Base-by-base conservation (phyloP, 2,888 invertebrate genomes). In the Leucophenga maculata region DNA sequence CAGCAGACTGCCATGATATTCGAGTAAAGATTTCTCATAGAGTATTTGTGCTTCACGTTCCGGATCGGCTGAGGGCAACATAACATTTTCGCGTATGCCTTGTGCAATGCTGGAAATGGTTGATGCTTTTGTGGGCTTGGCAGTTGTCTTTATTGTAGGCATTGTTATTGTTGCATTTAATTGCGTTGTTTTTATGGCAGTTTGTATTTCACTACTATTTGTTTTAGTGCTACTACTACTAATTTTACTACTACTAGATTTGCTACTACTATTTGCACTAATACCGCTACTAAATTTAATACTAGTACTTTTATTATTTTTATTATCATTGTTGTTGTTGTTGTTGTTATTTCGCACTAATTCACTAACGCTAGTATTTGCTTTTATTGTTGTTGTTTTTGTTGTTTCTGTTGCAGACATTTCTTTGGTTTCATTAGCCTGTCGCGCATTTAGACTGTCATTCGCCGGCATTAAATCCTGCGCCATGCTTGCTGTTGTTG, bases 11-110 rank as follows among this genome's bases (percentile, higher is more conserved):
- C 78, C 75, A 72, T 87, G 87, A 73, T 87, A 88, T 69, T 88
- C 88, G 70, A 83, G 80, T 44, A 89, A 73, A 4, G 88, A 82
- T 74, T 88, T 86, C 73, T 88, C 88, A 74, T 89, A 89, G 1
- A 89, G 76, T 65, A 86, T 80, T 74, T 86, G 86, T 0, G 89
- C 89, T 75, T 89, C 89, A 8, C 84, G 83, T 75, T 89, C 89
- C 2, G 88, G 81, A 79, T 89, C 88, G 31, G 78, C 77, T 26
- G 87, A 86, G 46, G 89, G 85, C 66, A 88, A 77, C 80, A 89
- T 84, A 9, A 89, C 85, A 67, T 87, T 87, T 78, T 89, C 89
- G 60, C 88, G 82, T 70, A 86, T 84, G 70, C 83, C 80, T 44
- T 74, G 50, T 39, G 67, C 68, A 14, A 26, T 20, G 31, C 14